Evolutionary conservation across 1,140 invertebrate genomes (phyloP).

Genomic region (Adoxophyes honmai): DNA sequence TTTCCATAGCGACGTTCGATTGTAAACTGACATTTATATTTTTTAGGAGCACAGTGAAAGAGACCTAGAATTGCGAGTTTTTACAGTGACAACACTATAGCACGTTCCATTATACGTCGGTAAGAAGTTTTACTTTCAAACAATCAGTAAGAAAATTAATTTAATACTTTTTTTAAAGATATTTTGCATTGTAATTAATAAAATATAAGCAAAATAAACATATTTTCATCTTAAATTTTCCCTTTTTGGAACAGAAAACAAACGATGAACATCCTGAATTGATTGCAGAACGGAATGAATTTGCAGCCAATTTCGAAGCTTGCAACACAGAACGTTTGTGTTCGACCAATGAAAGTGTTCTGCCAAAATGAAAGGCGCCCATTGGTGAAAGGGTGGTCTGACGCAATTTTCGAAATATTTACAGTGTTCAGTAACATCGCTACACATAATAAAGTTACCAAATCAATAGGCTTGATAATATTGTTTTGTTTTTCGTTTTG

Average conservation of each 20-base stretch:
- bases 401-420: slow-evolving; percentile 28
- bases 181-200: too few relatives aligned
- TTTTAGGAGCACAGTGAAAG: neutral
- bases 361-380: neutral
- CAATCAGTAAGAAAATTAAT: too few relatives aligned
- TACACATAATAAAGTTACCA: too few relatives aligned
- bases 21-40: slow-evolving; percentile 35
- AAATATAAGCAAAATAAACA: too few relatives aligned
- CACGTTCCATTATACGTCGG: neutral
- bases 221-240: too few relatives aligned
- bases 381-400: slow-evolving; percentile 12
- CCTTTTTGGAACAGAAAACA: too few relatives aligned
- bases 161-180: too few relatives aligned
- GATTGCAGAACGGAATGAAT: too few relatives aligned
- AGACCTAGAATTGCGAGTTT: neutral
- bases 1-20: slow-evolving; percentile 25
- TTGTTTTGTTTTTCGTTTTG: neutral
- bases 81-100: neutral
- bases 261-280: too few relatives aligned
- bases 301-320: neutral
- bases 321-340: neutral
- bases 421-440: neutral
- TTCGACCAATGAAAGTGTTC: neutral
- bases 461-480: slow-evolving; percentile 3
- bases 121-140: too few relatives aligned